Conservation (phyloP, 2,113 vertebrate species). For the Poeciliopsis prolifica region DNA sequence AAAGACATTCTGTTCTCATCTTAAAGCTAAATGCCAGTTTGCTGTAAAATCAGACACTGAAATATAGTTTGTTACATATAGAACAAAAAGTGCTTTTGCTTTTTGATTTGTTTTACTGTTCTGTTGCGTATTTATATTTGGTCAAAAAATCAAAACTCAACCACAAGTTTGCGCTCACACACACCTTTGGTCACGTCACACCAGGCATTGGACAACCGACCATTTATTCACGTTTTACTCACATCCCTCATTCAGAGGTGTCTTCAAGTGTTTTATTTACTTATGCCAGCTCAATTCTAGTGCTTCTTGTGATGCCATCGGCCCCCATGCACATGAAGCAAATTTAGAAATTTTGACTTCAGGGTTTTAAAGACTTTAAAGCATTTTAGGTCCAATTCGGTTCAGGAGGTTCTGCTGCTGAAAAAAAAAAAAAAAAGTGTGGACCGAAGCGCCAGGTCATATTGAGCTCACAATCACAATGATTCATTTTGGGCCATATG, state of each 20-base stretch:
- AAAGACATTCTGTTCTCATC: too few relatives aligned
- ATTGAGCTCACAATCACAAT: too few relatives aligned
- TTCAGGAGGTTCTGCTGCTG: too few relatives aligned
- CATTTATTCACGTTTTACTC: not conserved
- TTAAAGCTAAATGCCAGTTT: not conserved
- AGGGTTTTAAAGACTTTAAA: too few relatives aligned
- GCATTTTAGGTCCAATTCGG: too few relatives aligned
- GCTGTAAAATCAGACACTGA: too few relatives aligned
- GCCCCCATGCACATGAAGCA: not conserved
- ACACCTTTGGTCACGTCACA: too few relatives aligned
- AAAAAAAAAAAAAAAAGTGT: too few relatives aligned
- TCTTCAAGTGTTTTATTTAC: not conserved
- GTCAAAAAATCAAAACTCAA: not conserved
- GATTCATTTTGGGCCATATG: too few relatives aligned
- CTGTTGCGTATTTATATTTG: not conserved
- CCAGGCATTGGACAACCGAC: too few relatives aligned
- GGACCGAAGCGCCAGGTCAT: too few relatives aligned
- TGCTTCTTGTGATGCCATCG: not conserved
- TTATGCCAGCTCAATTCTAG: not conserved
- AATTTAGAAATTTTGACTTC: not conserved
- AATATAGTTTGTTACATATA: too few relatives aligned
- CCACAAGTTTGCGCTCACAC: not conserved
- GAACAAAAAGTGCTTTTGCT: not conserved
- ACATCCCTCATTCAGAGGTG: not conserved
- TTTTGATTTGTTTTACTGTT: not conserved